Conservation (phyloP, 2,113 vertebrate genomes). For the Bagarius yarrelli region DNA sequence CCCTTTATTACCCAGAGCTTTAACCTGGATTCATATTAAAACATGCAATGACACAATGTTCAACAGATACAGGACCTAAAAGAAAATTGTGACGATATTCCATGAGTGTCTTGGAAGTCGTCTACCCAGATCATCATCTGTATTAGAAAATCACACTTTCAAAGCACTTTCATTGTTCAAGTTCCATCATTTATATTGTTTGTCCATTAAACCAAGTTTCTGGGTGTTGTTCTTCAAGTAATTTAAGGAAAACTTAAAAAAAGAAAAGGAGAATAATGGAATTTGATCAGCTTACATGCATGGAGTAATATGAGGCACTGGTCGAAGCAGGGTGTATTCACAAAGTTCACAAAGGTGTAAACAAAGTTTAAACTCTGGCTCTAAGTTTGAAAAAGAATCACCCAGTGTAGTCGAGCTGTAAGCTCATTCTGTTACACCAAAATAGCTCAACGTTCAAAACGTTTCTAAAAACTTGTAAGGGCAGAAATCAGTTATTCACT, state of each 20-base stretch:
- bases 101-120: neutral
- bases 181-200: constrained; percentile 1
- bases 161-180: neutral
- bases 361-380: constrained; percentile 25
- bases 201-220: neutral
- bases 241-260: constrained; percentile 41
- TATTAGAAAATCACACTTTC: neutral
- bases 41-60: neutral
- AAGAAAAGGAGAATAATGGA: constrained; percentile 31
- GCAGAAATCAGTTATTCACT: neutral
- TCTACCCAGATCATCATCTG: neutral
- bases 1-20: neutral
- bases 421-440: neutral
- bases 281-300: constrained; percentile 51
- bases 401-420: constrained; percentile 54
- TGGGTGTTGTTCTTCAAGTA: neutral
- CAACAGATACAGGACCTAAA: neutral
- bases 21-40: neutral
- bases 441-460: neutral
- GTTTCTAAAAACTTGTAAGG: constrained; percentile 18
- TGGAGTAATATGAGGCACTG: constrained; percentile 54
- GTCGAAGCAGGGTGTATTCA: constrained; percentile 29
- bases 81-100: neutral
- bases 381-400: constrained; percentile 60
- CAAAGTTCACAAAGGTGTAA: constrained; percentile 47